phyloP scores from a whole-genome alignment of 2,888 invertebrate species.

The Cryptus viduatorius region DNA sequence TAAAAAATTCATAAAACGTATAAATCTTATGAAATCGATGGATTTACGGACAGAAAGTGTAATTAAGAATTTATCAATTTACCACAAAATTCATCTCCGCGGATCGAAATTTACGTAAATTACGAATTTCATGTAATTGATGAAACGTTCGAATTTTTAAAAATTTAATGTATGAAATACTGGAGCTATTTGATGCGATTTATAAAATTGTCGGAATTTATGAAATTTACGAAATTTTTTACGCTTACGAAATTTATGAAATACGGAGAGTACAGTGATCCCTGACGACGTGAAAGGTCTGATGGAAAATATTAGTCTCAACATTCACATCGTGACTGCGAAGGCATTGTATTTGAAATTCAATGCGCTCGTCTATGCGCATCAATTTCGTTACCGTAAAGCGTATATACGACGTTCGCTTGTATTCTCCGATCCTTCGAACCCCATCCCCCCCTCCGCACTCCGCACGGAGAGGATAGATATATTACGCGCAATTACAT shows the following conservation, averaged over 20 bases:
- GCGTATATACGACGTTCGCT: constrained; percentile 2
- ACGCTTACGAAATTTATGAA: not conserved
- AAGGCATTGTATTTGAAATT: constrained; percentile 41
- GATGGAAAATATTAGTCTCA: constrained; percentile 6
- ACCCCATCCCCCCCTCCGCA: not conserved
- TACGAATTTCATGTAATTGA: not conserved
- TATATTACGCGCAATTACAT: constrained; percentile 57
- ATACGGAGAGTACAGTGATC: not conserved
- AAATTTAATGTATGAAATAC: not conserved
- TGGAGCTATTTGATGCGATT: not conserved
- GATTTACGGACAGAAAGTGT: too few relatives aligned
- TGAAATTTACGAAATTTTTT: not conserved
- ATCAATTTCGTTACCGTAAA: constrained; percentile 25
- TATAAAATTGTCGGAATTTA: not conserved
- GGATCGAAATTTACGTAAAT: not conserved
- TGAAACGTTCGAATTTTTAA: too few relatives aligned
- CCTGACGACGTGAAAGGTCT: not conserved
- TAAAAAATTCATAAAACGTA: not conserved
- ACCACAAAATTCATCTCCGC: too few relatives aligned
- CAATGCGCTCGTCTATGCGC: constrained; percentile 45
- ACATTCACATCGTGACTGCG: not conserved
- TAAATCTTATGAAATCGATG: not conserved
- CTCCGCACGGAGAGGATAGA: not conserved
- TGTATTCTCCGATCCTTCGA: constrained; percentile 23
- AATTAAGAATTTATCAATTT: too few relatives aligned